Evolutionary conservation across 2,797 vertebrate species (phyloP).

Genomic region (Sylvia borin): DNA sequence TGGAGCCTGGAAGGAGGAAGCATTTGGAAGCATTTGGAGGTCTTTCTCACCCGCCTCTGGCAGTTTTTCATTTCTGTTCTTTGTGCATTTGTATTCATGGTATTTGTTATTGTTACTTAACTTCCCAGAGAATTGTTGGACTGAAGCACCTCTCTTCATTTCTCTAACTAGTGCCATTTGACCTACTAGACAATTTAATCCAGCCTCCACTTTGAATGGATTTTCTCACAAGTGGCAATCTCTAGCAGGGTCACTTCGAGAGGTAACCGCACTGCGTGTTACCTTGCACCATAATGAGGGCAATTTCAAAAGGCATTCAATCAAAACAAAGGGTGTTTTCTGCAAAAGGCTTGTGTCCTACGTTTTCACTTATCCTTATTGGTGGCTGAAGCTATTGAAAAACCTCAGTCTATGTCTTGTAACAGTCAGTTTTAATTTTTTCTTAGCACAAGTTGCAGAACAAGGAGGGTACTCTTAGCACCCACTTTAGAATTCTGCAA

Average conservation of each 20-base stretch:
- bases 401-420: conserved; percentile 9
- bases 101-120: conserved; percentile 78
- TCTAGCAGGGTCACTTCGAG: conserved; percentile 74
- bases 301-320: conserved; percentile 76
- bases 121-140: conserved; percentile 72
- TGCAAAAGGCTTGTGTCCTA: conserved; percentile 54
- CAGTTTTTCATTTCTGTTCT: conserved; percentile 25
- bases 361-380: conserved; percentile 43
- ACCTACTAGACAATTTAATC: conserved; percentile 73
- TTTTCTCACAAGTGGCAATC: conserved; percentile 78
- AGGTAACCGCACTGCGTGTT: conserved; percentile 63
- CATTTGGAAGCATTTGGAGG: neutral
- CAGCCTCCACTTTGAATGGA: conserved; percentile 73
- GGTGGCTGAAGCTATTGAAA: conserved; percentile 31
- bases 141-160: conserved; percentile 78
- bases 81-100: conserved; percentile 75
- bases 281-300: conserved; percentile 66
- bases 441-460: neutral
- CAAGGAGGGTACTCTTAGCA: neutral
- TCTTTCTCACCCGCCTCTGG: neutral
- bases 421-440: conserved; percentile 25
- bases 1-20: neutral
- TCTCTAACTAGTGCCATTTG: conserved; percentile 76
- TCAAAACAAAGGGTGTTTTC: conserved; percentile 72
- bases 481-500: neutral